Evolutionary conservation across 2,888 invertebrate species (phyloP), one percentile per base, ranked within the genome.

Genomic region (Leucophenga montana): DNA sequence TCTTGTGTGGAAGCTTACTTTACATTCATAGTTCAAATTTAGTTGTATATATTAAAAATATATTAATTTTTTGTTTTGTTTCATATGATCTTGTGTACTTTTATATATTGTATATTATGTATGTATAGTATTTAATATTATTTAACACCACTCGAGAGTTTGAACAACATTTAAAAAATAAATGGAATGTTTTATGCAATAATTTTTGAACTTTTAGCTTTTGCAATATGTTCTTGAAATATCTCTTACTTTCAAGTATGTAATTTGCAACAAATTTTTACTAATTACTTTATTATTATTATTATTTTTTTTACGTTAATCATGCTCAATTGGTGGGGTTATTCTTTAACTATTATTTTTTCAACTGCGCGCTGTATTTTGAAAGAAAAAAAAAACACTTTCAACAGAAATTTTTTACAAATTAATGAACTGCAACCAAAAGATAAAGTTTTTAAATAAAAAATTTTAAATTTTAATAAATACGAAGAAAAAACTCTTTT

Each of bases 321-420:
- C 39, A 39, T 11, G 73, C 73, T 76, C 73, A 76, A 76, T 81
- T 84, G 81, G 81, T 81, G 81, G 81, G 80, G 81, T 81, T 39
- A 82, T 81, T 78, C 72, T 73, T 77, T 56, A 57, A 46, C 14
- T 66, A 67, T 73, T 68, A 69, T 73, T 18, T 46, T 20, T 66
- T 71, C 16, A 20, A 14, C 9, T 62, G 11, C 18, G 62, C 46
- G 39, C 18, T 53, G 16, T 39, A 39, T 39, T 39, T 39, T 39
- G 8, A 16, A n/a, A 56, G 56, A 5, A 5, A 22, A 56, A 56
- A 56, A n/a, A 11, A 54, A 27, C 11, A 39, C n/a, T 20, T 64
- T 64, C 62, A 64, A 64, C 62, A 64, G 18, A 20, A 20, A 22
- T 65, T 44, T 27, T 27, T 27, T 16, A 18, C 46, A 31, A 54